Base-by-base conservation (phyloP, 2,888 invertebrate species). In the Graphium colonna region DNA sequence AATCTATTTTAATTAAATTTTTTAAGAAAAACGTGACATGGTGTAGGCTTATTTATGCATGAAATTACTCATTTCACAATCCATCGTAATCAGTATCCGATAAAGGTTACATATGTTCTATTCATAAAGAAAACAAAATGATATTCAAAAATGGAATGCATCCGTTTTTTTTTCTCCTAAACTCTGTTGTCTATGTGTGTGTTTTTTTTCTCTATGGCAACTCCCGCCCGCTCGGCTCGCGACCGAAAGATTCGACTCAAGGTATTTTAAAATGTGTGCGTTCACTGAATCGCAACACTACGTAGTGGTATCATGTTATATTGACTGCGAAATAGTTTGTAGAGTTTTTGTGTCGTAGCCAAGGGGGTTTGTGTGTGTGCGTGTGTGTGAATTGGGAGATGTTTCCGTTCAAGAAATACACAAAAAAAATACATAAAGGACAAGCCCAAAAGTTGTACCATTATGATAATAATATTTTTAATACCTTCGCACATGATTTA, bases 121-220 rank as follows among this genome's bases (percentile, higher is more conserved):
- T 33, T 33, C n/a, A n/a, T n/a, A 21, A 21, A 62, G 60, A 46
- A 51, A 51, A 51, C 55, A n/a, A 36, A 39, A 39, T 18, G 16
- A 52, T 49, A 38, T 55, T 59, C 15, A 70, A 79, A 82, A 81
- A 85, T 90, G 71, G 73, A 76, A 76, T 93, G 93, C 91, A 91
- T 91, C 90, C 77, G 64, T 84, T 80, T 78, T 78, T 46, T 18
- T 74, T 79, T 89, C 91, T 91, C 91, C 36, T 13, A 13, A 91
- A 91, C 90, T 91, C 90, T 90, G 90, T 91, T 91, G 90, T 92
- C 87, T 91, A 89, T 91, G 91, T 92, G 91, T 92, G 93, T 71
- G 91, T 92, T 93, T 93, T 77, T 92, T 93, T 91, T 91, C 92
- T 91, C 84, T 91, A 91, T 93, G 93, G 93, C 92, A 92, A 91